Percentiles rank a stretch among this genome's conserved stretches.
phyloP scores from a whole-genome alignment of 2,888 invertebrate species.

The Limnephilus lunatus region DNA sequence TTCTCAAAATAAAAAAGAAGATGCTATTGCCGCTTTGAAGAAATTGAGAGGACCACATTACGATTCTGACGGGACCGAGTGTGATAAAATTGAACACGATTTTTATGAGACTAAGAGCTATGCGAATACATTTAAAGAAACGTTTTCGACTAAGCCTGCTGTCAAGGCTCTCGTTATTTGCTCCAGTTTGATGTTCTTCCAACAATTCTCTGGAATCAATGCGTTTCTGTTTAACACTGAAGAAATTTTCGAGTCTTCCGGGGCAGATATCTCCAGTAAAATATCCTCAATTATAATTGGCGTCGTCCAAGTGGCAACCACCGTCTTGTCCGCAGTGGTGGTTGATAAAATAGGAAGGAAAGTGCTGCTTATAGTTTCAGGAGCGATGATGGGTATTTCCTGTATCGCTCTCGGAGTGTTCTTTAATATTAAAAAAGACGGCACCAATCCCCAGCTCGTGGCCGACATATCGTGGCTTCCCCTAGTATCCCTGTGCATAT shows the following conservation, averaged over 20 bases:
- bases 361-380: slow-evolving; percentile 85
- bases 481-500: slow-evolving; percentile 84
- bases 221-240: slow-evolving; percentile 89
- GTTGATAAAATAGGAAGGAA: slow-evolving; percentile 90
- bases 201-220: slow-evolving; percentile 91
- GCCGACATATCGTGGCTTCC: slow-evolving; percentile 84
- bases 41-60: slow-evolving; percentile 86
- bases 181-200: slow-evolving; percentile 91
- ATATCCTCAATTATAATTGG: slow-evolving; percentile 88
- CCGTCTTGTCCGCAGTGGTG: slow-evolving; percentile 85
- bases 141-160: slow-evolving; percentile 80
- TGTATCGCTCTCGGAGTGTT: slow-evolving; percentile 84
- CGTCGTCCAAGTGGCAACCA: slow-evolving; percentile 86
- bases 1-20: slow-evolving; percentile 79
- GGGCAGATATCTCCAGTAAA: slow-evolving; percentile 77
- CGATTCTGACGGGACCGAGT: slow-evolving; percentile 81
- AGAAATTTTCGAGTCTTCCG: slow-evolving; percentile 84
- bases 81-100: slow-evolving; percentile 79
- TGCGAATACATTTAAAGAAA: slow-evolving; percentile 76
- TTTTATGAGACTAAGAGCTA: slow-evolving; percentile 76
- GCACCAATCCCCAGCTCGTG: slow-evolving; percentile 70
- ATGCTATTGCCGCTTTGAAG: slow-evolving; percentile 83
- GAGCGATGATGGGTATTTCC: slow-evolving; percentile 83
- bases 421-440: slow-evolving; percentile 76
- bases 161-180: slow-evolving; percentile 83